Evolutionary conservation across 2,113 vertebrate species (phyloP).

Genomic region (Nicator chloris): DNA sequence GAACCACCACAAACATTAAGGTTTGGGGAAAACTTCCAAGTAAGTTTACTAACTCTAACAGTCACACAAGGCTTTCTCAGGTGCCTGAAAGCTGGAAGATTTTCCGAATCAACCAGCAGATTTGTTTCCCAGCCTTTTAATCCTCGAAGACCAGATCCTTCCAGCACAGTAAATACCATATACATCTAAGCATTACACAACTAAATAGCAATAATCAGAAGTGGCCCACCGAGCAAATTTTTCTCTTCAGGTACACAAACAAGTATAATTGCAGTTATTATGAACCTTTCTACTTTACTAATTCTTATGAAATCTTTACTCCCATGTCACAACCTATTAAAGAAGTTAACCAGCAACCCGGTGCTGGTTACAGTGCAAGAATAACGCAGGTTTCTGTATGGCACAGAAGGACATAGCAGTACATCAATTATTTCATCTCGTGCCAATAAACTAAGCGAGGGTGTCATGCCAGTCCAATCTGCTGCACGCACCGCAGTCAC

Average conservation of each 20-base stretch:
- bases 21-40: neutral
- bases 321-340: neutral
- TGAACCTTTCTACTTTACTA: neutral
- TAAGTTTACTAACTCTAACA: neutral
- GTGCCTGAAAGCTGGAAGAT: neutral
- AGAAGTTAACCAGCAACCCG: neutral
- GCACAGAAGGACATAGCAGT: neutral
- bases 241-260: neutral
- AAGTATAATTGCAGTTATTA: neutral
- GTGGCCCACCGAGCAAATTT: neutral
- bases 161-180: neutral
- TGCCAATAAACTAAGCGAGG: neutral
- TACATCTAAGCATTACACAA: neutral
- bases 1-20: neutral
- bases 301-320: neutral
- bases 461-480: neutral
- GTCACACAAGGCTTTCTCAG: neutral
- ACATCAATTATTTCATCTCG: neutral
- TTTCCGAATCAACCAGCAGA: neutral
- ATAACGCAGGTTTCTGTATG: neutral
- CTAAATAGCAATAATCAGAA: neutral
- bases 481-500: neutral
- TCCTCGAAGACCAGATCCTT: neutral
- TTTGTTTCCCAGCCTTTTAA: neutral
- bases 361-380: neutral